Evolutionary conservation across 2,797 vertebrate genomes (phyloP).

Genomic region (Sebastes steindachneri): DNA sequence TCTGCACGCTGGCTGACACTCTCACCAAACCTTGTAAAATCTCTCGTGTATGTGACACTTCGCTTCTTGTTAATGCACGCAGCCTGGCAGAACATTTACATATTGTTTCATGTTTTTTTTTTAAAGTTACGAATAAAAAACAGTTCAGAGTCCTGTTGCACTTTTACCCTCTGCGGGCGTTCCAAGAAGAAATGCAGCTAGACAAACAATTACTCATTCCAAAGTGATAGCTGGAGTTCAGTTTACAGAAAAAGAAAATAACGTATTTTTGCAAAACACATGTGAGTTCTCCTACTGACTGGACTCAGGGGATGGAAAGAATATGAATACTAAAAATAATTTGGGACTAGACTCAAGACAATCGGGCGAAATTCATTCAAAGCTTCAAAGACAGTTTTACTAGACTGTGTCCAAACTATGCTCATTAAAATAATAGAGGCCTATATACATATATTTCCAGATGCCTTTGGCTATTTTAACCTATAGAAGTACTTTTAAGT

Average conservation of each 20-base stretch:
- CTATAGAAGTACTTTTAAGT: not conserved
- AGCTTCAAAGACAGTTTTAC: constrained; percentile 52
- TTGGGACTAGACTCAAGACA: constrained; percentile 1
- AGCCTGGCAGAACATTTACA: constrained; percentile 31
- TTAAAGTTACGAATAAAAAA: constrained; percentile 10
- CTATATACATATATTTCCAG: constrained; percentile 41
- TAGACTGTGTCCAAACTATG: constrained; percentile 27
- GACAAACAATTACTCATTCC: constrained; percentile 19
- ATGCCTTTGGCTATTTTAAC: constrained; percentile 14
- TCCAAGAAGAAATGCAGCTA: constrained; percentile 23
- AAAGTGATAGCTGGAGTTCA: constrained; percentile 13
- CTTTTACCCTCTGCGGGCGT: not conserved
- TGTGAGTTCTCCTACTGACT: not conserved
- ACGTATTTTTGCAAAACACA: constrained; percentile 12
- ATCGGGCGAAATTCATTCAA: not conserved
- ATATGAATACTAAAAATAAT: constrained; percentile 31
- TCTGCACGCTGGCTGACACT: constrained; percentile 77
- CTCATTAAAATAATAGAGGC: constrained; percentile 52
- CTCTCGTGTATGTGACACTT: constrained; percentile 61
- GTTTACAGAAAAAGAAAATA: constrained; percentile 11
- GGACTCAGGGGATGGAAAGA: not conserved
- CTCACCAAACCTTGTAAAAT: constrained; percentile 75
- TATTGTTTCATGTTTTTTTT: constrained; percentile 39
- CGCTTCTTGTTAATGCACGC: constrained; percentile 65
- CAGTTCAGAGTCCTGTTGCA: not conserved